These are phyloP conservation scores for Dysmachus trigonus DNA, from an alignment of 2,888 invertebrate species.

Conservation along the genomic window DNA sequence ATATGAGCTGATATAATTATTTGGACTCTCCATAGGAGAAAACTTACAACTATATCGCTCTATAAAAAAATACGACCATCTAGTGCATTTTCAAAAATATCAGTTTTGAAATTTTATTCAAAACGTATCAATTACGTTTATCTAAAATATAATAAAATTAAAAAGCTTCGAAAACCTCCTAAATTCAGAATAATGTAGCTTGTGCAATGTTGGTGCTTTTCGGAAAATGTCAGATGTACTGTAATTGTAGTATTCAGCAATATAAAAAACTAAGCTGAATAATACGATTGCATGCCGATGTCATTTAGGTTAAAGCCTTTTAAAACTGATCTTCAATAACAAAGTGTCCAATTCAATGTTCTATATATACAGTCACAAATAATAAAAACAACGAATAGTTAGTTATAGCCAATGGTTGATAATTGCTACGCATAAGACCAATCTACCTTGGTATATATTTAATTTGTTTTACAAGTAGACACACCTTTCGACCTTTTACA, in stretches of 20 bases:
- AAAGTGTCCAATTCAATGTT: not conserved
- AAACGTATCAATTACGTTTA: not conserved
- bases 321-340: not conserved
- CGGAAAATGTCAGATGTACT: too few species aligned
- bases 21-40: not conserved
- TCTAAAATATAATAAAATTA: not conserved
- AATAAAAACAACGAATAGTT: too few species aligned
- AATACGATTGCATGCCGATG: too few species aligned
- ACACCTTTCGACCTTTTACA: not conserved
- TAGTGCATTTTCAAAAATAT: too few species aligned
- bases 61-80: not conserved
- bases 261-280: too few species aligned
- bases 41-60: not conserved
- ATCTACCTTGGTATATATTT: not conserved
- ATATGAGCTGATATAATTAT: too few species aligned
- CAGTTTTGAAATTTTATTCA: not conserved
- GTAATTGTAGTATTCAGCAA: too few species aligned
- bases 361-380: not conserved
- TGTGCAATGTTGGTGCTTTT: too few species aligned
- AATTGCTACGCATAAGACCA: not conserved
- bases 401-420: too few species aligned
- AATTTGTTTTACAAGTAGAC: not conserved
- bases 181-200: too few species aligned
- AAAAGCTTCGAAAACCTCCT: not conserved
- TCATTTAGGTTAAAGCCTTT: not conserved